phyloP scores from a whole-genome alignment of 2,797 vertebrate species.

The Paratrypauchen microcephalus region DNA sequence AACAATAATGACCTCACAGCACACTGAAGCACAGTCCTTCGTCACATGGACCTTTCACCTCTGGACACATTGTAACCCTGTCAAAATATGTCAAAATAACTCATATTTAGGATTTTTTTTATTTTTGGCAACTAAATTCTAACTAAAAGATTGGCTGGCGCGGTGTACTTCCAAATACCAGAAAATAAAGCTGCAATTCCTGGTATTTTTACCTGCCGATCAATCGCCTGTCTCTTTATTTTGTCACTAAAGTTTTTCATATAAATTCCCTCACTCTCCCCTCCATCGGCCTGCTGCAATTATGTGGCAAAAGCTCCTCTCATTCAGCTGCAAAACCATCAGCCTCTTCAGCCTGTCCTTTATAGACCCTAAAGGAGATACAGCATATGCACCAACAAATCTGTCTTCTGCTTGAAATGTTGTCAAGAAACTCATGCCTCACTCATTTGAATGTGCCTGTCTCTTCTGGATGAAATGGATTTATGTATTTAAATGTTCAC shows the following conservation, averaged over 20 bases:
- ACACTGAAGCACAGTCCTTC: constrained; percentile 14
- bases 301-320: too few relatives aligned
- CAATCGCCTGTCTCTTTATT: too few relatives aligned
- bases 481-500: neutral
- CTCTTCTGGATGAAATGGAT: neutral
- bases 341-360: neutral
- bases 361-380: neutral
- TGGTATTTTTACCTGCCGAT: neutral
- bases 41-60: constrained; percentile 1
- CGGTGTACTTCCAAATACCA: neutral
- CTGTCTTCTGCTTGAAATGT: neutral
- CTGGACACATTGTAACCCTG: neutral
- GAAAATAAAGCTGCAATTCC: neutral
- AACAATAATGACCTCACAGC: constrained; percentile 36
- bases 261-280: too few relatives aligned
- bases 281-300: too few relatives aligned
- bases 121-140: neutral
- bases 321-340: neutral
- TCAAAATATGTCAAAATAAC: constrained; percentile 10
- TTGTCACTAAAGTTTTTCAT: too few relatives aligned
- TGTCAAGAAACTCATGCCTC: neutral
- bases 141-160: neutral
- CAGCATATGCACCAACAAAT: neutral
- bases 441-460: neutral
- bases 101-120: neutral